Conservation (phyloP, 2,797 vertebrate species). For the Halcyon badia region DNA sequence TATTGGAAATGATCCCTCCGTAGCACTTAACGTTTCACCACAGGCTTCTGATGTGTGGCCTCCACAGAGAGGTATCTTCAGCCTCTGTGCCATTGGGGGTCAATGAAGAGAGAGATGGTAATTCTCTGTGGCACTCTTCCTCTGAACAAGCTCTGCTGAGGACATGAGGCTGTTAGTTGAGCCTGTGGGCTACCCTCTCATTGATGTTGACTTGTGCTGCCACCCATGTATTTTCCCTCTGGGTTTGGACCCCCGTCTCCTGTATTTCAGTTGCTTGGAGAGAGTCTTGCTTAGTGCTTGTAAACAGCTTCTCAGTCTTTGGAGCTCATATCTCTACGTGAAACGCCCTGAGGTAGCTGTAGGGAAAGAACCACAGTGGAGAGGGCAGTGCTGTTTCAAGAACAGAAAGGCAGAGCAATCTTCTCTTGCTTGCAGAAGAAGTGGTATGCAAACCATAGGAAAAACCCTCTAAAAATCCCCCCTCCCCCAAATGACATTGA, state of each 20-base stretch:
- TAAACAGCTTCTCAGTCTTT: not conserved
- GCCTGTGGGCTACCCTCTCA: not conserved
- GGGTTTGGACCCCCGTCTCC: not conserved
- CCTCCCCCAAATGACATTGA: not conserved
- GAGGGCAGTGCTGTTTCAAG: not conserved
- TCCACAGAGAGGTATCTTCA: not conserved
- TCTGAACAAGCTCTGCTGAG: not conserved
- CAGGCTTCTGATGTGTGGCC: not conserved
- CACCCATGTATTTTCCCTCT: not conserved
- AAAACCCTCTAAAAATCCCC: not conserved
- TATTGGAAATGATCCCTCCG: not conserved
- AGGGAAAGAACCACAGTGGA: not conserved
- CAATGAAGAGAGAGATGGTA: not conserved
- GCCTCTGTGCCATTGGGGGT: not conserved
- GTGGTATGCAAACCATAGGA: not conserved
- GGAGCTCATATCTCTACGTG: not conserved
- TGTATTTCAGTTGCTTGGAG: not conserved
- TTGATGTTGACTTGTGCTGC: conserved; percentile 4
- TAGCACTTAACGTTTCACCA: fast-evolving
- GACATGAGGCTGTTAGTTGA: not conserved
- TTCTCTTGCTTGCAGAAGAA: not conserved
- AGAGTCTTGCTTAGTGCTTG: not conserved
- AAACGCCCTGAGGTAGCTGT: not conserved
- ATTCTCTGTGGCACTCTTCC: not conserved
- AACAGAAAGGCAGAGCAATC: not conserved